These are phyloP conservation scores for Meandrusa payeni DNA, from an alignment of 2,888 invertebrate genomes.

Conservation along the genomic window DNA sequence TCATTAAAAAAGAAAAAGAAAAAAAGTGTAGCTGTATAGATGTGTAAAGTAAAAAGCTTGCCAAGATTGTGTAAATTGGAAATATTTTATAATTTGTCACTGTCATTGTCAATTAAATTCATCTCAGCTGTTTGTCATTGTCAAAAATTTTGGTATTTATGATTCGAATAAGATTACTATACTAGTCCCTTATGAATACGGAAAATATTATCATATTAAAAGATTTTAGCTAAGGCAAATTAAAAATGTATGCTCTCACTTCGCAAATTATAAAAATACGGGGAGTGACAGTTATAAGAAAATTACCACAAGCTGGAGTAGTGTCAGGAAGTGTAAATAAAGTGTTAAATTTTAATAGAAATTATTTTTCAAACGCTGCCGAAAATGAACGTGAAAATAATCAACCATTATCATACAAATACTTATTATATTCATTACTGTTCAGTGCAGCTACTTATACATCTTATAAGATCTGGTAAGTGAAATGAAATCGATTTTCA, in stretches of 20 bases:
- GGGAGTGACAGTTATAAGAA: conserved; percentile 41
- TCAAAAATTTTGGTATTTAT: neutral
- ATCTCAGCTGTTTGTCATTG: conserved; percentile 1
- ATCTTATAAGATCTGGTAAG: conserved; percentile 63
- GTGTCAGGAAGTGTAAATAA: conserved; percentile 33
- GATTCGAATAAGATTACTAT: neutral
- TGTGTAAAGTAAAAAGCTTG: too few relatives aligned
- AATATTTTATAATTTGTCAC: too few relatives aligned
- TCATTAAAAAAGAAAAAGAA: too few relatives aligned
- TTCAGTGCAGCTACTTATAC: conserved; percentile 54
- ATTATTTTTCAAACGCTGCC: conserved; percentile 32
- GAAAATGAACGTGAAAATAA: conserved; percentile 32
- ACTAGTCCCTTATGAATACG: too few relatives aligned
- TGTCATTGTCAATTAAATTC: neutral
- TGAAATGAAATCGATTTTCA: conserved; percentile 10
- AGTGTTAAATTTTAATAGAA: conserved; percentile 33
- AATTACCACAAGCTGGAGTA: conserved; percentile 35
- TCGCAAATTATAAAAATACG: conserved; percentile 46
- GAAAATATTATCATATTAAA: too few relatives aligned
- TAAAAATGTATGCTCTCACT: conserved; percentile 45
- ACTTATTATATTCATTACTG: conserved; percentile 53
- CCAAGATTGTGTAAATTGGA: too few relatives aligned
- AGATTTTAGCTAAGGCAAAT: neutral
- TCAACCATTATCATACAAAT: conserved; percentile 41
- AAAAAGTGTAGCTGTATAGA: too few relatives aligned